Evolutionary conservation across 2,113 vertebrate genomes (phyloP).

Genomic region (Psittacula cyanocephala): DNA sequence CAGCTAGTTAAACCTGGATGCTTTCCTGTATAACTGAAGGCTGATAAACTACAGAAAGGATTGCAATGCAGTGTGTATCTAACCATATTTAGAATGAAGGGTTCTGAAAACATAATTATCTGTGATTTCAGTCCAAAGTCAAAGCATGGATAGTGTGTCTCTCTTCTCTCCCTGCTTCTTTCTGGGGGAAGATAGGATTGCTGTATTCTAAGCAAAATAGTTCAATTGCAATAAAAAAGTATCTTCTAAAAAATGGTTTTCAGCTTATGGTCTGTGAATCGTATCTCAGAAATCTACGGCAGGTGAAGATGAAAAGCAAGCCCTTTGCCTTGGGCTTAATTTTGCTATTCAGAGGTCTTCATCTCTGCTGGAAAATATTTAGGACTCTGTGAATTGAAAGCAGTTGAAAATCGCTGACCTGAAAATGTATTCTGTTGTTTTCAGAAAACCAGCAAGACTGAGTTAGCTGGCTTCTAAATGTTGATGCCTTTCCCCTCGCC

Average conservation of each 20-base stretch:
- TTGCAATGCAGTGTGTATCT: neutral
- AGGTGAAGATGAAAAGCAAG: slow-evolving; percentile 13
- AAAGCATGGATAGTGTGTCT: neutral
- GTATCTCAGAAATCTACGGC: neutral
- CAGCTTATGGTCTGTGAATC: neutral
- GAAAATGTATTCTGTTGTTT: slow-evolving; percentile 39
- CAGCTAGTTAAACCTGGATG: accelerated
- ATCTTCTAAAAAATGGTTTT: neutral
- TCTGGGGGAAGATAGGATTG: neutral
- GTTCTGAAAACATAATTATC: neutral
- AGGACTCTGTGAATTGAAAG: slow-evolving; percentile 14
- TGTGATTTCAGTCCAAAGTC: neutral
- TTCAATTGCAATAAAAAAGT: neutral
- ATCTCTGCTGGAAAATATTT: neutral
- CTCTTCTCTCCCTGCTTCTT: neutral
- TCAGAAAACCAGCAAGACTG: neutral
- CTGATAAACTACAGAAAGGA: neutral
- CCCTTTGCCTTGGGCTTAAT: slow-evolving; percentile 19
- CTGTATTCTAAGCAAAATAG: neutral
- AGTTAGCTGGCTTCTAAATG: neutral
- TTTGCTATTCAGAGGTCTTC: neutral
- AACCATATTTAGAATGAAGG: neutral
- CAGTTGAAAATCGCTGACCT: slow-evolving; percentile 32
- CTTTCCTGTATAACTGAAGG: neutral
- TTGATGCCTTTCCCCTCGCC: neutral